Evolutionary conservation across 2,113 vertebrate species (phyloP).

Genomic region (Malurus alboscapulatus): DNA sequence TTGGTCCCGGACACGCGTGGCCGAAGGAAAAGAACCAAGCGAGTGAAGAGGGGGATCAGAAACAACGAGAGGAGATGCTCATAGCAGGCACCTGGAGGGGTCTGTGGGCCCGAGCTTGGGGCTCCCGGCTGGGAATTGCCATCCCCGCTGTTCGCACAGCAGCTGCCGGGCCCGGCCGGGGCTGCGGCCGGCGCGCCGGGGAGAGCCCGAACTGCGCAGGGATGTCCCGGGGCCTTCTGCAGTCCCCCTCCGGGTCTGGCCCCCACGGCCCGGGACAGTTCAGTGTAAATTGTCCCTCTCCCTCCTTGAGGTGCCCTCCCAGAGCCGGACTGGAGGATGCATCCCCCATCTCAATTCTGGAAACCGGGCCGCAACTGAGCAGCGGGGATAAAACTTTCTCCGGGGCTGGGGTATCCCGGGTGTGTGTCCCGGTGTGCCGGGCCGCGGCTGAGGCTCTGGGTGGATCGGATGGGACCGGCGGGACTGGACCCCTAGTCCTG

Average conservation of each 20-base stretch:
- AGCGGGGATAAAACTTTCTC: not conserved
- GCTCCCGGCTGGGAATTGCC: not conserved
- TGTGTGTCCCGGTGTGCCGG: not conserved
- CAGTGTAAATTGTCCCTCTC: fast-evolving
- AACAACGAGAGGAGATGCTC: too few relatives aligned
- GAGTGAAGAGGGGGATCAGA: not conserved
- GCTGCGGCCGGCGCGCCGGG: too few relatives aligned
- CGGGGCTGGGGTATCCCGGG: too few relatives aligned
- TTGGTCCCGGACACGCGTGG: not conserved
- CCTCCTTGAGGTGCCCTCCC: too few relatives aligned
- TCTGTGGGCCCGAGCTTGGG: not conserved
- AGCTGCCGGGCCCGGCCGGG: not conserved
- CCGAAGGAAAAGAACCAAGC: not conserved
- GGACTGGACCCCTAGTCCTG: not conserved
- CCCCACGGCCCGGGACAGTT: not conserved
- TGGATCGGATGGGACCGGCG: not conserved
- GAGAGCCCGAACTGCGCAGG: too few relatives aligned
- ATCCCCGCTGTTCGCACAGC: not conserved
- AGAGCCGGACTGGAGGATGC: not conserved
- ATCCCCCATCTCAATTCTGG: too few relatives aligned
- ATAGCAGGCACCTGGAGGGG: fast-evolving
- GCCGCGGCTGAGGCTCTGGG: not conserved
- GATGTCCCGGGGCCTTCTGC: too few relatives aligned
- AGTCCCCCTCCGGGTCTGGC: not conserved
- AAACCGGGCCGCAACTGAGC: not conserved